Base-by-base conservation (phyloP, 1,140 invertebrate species). In the Drosophila nigrodunni region DNA sequence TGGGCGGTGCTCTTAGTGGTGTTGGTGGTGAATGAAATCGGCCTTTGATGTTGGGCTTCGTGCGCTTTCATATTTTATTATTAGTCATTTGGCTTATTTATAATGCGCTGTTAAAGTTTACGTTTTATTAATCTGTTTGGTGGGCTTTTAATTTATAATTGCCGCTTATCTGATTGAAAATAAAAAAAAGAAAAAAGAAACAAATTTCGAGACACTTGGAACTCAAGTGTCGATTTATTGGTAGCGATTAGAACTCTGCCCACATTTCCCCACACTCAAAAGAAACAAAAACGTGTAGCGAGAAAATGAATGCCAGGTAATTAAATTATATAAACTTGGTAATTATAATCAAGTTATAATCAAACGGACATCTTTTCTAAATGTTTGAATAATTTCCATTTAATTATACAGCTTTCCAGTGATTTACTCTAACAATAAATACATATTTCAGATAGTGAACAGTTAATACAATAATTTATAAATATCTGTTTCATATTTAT, bases 101-200 rank as follows among this genome's bases (percentile, higher is more conserved):
- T 88, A 87, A 88, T 59, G 80, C 75, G 83, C 77, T 82, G 85
- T 87, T 88, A 89, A 88, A 83, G 85, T 83, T 83, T 74, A 88
- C 68, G 78, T 89, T 89, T 90, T 89, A 85, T 89, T 89, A 89
- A 90, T 89, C 85, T 89, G 81, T 78, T 85, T 85, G 78, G 70
- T 85, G 78, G 67, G 81, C 81, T 85, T 89, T 89, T 89, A 90
- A 89, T 89, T 89, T 89, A 89, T 90, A 89, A 90, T 80, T 89
- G 75, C 61, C 71, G 86, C 85, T 89, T 89, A 89, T 90, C 85
- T 89, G 85, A 89, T 89, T 89, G 75, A 87, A 89, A 72, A 70
- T n/a, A n/a, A 86, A 89, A 73, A 68, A 85, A 64, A 68, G 3
- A 5, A 30, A 30, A 30, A 30, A 21, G 18, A 21, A 21, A 21